Base-by-base conservation (phyloP, 2,888 invertebrate genomes). In the Labia minor region DNA sequence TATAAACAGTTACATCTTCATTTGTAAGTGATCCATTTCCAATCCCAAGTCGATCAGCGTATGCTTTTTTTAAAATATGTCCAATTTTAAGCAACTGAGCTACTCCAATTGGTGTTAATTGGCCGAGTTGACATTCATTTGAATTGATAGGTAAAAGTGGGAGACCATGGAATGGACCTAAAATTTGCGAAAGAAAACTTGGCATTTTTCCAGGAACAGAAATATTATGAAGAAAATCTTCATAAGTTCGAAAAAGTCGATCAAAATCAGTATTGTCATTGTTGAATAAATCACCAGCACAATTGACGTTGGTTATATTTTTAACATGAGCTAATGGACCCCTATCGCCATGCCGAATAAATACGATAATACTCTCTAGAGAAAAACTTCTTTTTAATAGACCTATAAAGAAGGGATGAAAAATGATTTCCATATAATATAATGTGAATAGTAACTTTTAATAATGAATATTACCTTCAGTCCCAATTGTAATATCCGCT, bases 311-410 rank as follows among this genome's bases (percentile, higher is more conserved):
- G 65, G 88, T 86, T 49, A 91, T 87, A 68, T 88, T 89, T 66
- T 86, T 83, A 1, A 95, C 84, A 74, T 92, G 90, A 10, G 90
- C 88, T 70, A 95, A 81, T 0, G 95, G 91, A 0, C 94, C 92
- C 64, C 95, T 81, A 76, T 95, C 95, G 0, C 95, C 95, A 75
- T 95, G 95, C 16, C 95, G 82, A 2, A 92, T 87, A 64, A 94
- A 80, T 65, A 92, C 81, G 61, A 92, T 76, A 1, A 90, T 83
- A 3, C 89, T 89, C 74, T 86, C 86, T 61, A 90, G 77, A 61
- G 83, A 77, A 81, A 87, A 85, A 67, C 84, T 82, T 16, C 82
- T 83, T 70, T 80, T 80, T 73, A 81, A 72, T 73, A 77, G 76
- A 73, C 81, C 77, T 82, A 71, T 14, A 73, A 70, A 72, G 72